phyloP scores from a whole-genome alignment of 2,113 vertebrate genomes.

The Rhinogobius similis region DNA sequence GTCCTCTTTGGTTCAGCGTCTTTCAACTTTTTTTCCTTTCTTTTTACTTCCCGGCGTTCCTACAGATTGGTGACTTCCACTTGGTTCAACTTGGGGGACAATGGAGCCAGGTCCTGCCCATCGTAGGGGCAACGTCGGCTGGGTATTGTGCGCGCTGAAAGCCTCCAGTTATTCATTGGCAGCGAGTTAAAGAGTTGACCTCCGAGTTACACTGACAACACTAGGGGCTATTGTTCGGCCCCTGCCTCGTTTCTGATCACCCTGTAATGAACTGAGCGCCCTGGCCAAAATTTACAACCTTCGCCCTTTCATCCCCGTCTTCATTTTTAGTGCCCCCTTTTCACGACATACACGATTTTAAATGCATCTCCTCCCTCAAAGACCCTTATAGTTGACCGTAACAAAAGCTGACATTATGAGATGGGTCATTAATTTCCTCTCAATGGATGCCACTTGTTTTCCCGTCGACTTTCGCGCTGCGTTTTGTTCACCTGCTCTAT shows the following conservation, averaged over 20 bases:
- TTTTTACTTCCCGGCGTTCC: conserved; percentile 54
- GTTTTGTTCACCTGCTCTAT: conserved; percentile 55
- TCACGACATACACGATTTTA: conserved; percentile 69
- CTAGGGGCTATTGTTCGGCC: conserved; percentile 81
- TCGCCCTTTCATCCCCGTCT: conserved; percentile 70
- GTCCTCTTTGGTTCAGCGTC: background rate
- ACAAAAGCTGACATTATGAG: conserved; percentile 67
- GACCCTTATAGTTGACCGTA: conserved; percentile 39
- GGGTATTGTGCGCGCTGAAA: conserved; percentile 70
- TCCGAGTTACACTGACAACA: conserved; percentile 78
- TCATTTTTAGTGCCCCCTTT: conserved; percentile 73
- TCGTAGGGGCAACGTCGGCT: conserved; percentile 60
- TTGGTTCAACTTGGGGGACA: conserved; percentile 56
- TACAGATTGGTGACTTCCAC: conserved; percentile 80
- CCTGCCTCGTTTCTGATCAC: conserved; percentile 83
- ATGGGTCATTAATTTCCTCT: conserved; percentile 66
- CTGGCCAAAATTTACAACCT: conserved; percentile 87
- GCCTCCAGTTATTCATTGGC: conserved; percentile 74
- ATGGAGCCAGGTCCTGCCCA: conserved; percentile 56
- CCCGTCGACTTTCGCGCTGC: conserved; percentile 39
- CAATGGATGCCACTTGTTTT: conserved; percentile 66
- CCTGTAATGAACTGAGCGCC: conserved; percentile 92
- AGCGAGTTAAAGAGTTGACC: conserved; percentile 80
- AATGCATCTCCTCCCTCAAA: conserved; percentile 57
- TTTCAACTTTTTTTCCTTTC: conserved; percentile 21